A percentile compares a stretch with the other conserved stretches of the same genome.
Conservation (phyloP, 2,888 invertebrate genomes). For the Hermaeophaga mercurialis region DNA sequence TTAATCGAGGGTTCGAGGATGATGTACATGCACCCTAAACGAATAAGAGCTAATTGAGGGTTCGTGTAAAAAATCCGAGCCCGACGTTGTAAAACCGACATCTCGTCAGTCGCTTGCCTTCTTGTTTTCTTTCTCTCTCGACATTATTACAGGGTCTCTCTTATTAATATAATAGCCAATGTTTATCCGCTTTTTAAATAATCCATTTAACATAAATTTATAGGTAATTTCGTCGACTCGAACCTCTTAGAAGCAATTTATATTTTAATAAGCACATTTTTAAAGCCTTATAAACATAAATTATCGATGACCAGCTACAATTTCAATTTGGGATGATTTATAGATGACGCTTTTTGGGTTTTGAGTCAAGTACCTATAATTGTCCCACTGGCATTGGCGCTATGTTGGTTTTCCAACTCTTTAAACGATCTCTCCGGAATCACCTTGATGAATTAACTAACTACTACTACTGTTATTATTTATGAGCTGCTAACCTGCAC, state of each 20-base stretch:
- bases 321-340: constrained; percentile 32
- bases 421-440: constrained; percentile 19
- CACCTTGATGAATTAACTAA: constrained; percentile 15
- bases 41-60: constrained; percentile 1
- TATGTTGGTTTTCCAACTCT: constrained; percentile 26
- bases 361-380: constrained; percentile 23
- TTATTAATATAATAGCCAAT: constrained; percentile 49
- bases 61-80: constrained; percentile 1
- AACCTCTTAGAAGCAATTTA: constrained; percentile 42
- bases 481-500: constrained; percentile 16
- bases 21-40: no score
- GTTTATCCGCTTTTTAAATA: constrained; percentile 49
- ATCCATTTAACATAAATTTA: constrained; percentile 49
- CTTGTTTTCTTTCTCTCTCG: constrained; percentile 4
- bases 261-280: constrained; percentile 42
- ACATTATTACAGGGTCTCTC: constrained; percentile 29
- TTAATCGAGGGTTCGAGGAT: no score
- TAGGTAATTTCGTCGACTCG: constrained; percentile 41
- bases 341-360: constrained; percentile 21
- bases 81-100: constrained; percentile 1
- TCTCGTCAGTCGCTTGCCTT: constrained; percentile 1
- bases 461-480: constrained; percentile 18
- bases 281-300: constrained; percentile 39
- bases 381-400: constrained; percentile 10
- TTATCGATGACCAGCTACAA: constrained; percentile 29